Percentiles rank a stretch among this genome's conserved stretches.
These are phyloP conservation scores for Papilio aristodemus DNA, from an alignment of 1,140 invertebrate species.

Conservation along the genomic window DNA sequence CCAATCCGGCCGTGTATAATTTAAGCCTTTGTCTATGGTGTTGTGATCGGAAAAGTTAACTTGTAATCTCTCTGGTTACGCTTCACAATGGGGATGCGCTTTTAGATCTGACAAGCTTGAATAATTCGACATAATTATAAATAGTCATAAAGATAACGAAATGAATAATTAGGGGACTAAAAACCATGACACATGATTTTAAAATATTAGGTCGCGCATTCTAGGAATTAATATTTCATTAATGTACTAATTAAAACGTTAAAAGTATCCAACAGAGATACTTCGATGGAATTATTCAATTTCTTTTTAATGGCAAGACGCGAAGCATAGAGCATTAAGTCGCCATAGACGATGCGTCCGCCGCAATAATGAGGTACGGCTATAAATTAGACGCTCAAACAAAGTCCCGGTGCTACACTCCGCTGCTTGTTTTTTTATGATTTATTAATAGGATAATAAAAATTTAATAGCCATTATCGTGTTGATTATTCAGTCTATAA, in stretches of 20 bases:
- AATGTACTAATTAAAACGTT: conserved; percentile 12
- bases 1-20: conserved; percentile 72
- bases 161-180: conserved; percentile 11
- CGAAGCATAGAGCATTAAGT: conserved; percentile 9
- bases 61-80: conserved; percentile 71
- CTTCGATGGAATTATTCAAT: not conserved
- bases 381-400: conserved; percentile 18
- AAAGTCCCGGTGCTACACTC: conserved; percentile 34
- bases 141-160: conserved; percentile 20
- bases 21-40: conserved; percentile 75
- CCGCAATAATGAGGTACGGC: conserved; percentile 18
- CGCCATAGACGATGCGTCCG: conserved; percentile 26
- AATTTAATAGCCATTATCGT: conserved; percentile 55
- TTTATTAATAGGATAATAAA: conserved; percentile 45
- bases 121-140: conserved; percentile 27
- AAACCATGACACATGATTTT: not conserved
- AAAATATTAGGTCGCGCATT: not conserved
- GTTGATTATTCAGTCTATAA: conserved; percentile 62
- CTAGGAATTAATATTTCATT: not conserved
- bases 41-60: conserved; percentile 77
- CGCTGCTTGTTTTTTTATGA: conserved; percentile 39
- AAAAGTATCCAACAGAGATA: not conserved
- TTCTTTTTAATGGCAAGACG: conserved; percentile 19
- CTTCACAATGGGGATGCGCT: conserved; percentile 36
- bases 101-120: conserved; percentile 32